A percentile compares a stretch with the other conserved stretches of the same genome.
Evolutionary conservation across 2,797 vertebrate species (phyloP).

Genomic region (Sebastes cheni): DNA sequence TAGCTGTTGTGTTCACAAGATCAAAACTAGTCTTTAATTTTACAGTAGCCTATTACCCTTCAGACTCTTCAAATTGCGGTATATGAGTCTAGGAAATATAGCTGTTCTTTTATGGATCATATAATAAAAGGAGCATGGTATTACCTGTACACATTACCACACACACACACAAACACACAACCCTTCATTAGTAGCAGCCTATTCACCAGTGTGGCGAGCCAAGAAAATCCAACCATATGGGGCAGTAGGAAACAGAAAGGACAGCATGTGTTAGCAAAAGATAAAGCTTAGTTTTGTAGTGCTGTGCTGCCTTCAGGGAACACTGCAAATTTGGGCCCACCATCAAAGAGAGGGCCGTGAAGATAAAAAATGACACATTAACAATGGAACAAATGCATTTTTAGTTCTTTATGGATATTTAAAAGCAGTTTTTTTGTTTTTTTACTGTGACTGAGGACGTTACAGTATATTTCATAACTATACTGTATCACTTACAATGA

Average conservation of each 20-base stretch:
- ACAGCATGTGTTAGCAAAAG: constrained; percentile 64
- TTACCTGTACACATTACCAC: constrained; percentile 23
- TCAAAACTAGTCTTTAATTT: not conserved
- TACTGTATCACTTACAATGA: not conserved
- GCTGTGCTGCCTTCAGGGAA: constrained; percentile 50
- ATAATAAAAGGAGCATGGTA: constrained; percentile 29
- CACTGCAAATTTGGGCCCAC: constrained; percentile 20
- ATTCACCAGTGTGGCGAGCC: constrained; percentile 28
- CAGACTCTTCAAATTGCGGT: not conserved
- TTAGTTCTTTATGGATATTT: constrained; percentile 24
- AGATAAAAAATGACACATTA: constrained; percentile 14
- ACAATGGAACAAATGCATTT: constrained; percentile 44
- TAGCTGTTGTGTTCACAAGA: not conserved
- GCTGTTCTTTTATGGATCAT: constrained; percentile 26
- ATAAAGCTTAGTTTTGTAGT: constrained; percentile 60
- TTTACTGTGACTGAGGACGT: not conserved
- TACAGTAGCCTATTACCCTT: not conserved
- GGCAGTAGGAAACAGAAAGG: constrained; percentile 18
- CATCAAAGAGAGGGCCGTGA: constrained; percentile 38
- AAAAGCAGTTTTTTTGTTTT: not conserved
- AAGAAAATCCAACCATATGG: constrained; percentile 33
- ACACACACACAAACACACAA: constrained; percentile 8
- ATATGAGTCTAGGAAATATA: not conserved
- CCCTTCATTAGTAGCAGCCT: constrained; percentile 24
- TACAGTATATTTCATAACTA: not conserved